Percentiles rank a stretch among this genome's conserved stretches.
Conservation (phyloP, 2,797 vertebrate genomes). For the Paedocypris micromegethes region DNA sequence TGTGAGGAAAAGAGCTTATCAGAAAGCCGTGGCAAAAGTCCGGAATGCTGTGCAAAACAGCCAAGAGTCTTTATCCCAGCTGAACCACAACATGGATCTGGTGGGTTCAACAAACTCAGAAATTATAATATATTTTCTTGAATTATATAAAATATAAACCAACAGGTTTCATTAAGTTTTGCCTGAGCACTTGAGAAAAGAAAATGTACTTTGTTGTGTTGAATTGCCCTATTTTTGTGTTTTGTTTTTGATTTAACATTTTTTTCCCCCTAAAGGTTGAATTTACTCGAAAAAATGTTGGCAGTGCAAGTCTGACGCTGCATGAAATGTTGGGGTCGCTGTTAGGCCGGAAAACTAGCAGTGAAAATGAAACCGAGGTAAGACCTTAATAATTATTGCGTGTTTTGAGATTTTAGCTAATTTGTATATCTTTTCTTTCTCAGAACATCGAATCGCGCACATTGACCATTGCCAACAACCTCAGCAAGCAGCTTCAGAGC, state of each 20-base stretch:
- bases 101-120: slow-evolving; percentile 63
- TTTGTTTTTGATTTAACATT: slow-evolving; percentile 23
- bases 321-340: slow-evolving; percentile 74
- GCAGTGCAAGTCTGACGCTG: slow-evolving; percentile 76
- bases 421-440: background rate
- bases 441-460: slow-evolving; percentile 84
- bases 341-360: slow-evolving; percentile 72
- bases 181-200: no score
- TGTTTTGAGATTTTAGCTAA: background rate
- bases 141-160: no score
- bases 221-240: background rate
- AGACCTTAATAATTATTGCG: no score
- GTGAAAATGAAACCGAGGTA: slow-evolving; percentile 60
- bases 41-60: slow-evolving; percentile 74
- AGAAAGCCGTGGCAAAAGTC: slow-evolving; percentile 74
- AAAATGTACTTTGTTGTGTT: no score
- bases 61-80: slow-evolving; percentile 78
- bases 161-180: no score
- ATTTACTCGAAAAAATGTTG: slow-evolving; percentile 77
- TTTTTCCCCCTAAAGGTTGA: slow-evolving; percentile 69
- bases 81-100: slow-evolving; percentile 76
- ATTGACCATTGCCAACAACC: slow-evolving; percentile 72
- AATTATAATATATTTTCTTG: background rate
- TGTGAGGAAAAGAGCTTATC: slow-evolving; percentile 77
- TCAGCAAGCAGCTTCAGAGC: slow-evolving; percentile 88